A percentile compares a stretch with the other conserved stretches of the same genome.
These are phyloP conservation scores for Drosophila fungiperda DNA, from an alignment of 2,888 invertebrate species.

Conservation along the genomic window DNA sequence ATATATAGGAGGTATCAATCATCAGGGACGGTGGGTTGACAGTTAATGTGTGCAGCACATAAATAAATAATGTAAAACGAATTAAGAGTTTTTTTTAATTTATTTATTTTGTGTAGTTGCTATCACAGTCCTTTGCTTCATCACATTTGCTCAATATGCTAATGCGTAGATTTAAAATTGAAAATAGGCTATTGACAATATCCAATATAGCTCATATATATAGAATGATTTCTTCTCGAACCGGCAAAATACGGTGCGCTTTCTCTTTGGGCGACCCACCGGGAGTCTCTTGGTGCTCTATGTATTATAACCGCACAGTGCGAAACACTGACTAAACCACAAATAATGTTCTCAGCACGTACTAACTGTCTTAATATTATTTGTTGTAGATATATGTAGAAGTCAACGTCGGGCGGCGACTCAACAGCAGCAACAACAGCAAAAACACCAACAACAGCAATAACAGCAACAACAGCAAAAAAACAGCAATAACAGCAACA, in stretches of 20 bases:
- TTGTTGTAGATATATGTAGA: slow-evolving; percentile 82
- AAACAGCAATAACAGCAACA: not conserved
- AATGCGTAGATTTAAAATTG: not conserved
- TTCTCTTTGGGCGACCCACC: slow-evolving; percentile 14
- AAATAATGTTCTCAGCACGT: slow-evolving; percentile 83
- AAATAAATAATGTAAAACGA: slow-evolving; percentile 51
- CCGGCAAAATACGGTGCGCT: slow-evolving; percentile 36
- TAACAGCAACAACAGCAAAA: not conserved
- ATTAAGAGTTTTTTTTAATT: slow-evolving; percentile 3
- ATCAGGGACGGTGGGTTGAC: slow-evolving; percentile 32
- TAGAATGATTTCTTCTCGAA: slow-evolving; percentile 24
- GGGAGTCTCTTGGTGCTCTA: slow-evolving; percentile 55
- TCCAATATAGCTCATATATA: not conserved
- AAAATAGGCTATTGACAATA: not conserved
- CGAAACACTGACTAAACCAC: slow-evolving; percentile 83
- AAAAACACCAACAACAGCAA: slow-evolving; percentile 24
- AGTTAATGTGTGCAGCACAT: slow-evolving; percentile 45
- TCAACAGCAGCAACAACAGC: slow-evolving; percentile 18
- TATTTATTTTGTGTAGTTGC: not conserved
- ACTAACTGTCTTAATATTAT: slow-evolving; percentile 83
- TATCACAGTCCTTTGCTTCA: slow-evolving; percentile 33
- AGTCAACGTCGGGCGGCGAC: slow-evolving; percentile 65
- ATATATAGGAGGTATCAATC: not conserved
- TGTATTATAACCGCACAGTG: slow-evolving; percentile 79
- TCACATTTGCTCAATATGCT: slow-evolving; percentile 5